These are phyloP conservation scores for Halictus rubicundus DNA, from an alignment of 1,140 invertebrate genomes.

Conservation along the genomic window DNA sequence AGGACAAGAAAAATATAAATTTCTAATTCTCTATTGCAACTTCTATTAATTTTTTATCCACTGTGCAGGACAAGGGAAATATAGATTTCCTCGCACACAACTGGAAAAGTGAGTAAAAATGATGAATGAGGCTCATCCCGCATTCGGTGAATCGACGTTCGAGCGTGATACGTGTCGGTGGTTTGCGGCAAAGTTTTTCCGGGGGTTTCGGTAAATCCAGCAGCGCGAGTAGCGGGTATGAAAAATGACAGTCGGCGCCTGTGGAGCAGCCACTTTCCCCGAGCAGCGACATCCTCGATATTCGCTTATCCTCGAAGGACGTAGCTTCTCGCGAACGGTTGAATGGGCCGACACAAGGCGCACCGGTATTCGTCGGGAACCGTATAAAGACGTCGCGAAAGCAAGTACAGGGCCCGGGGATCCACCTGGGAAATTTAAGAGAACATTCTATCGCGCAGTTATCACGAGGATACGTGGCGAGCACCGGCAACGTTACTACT, in stretches of 20 bases:
- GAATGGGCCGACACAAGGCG: slow-evolving; percentile 48
- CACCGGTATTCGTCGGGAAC: slow-evolving; percentile 49
- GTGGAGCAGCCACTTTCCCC: slow-evolving; percentile 38
- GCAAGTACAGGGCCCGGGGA: slow-evolving; percentile 54
- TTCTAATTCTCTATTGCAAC: no score
- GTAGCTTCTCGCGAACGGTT: slow-evolving; percentile 52
- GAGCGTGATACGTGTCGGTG: no score
- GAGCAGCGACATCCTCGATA: slow-evolving; percentile 58
- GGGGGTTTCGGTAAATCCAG: slow-evolving; percentile 21
- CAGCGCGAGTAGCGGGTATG: slow-evolving; percentile 31
- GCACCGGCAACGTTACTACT: slow-evolving; percentile 39
- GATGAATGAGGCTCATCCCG: no score
- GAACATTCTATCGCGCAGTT: slow-evolving; percentile 67
- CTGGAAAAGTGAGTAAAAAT: no score
- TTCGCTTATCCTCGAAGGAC: slow-evolving; percentile 64
- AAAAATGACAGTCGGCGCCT: slow-evolving; percentile 32
- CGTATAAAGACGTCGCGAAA: slow-evolving; percentile 65
- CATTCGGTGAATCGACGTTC: no score
- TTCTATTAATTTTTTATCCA: no score
- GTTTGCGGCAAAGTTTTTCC: background rate
- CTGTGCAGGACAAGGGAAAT: no score
- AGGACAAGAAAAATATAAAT: no score
- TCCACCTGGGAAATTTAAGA: slow-evolving; percentile 68
- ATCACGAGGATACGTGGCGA: slow-evolving; percentile 61
- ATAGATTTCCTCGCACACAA: no score